These are phyloP conservation scores for Phylloscopus whistleri DNA, from an alignment of 2,113 vertebrate genomes.

Conservation along the genomic window DNA sequence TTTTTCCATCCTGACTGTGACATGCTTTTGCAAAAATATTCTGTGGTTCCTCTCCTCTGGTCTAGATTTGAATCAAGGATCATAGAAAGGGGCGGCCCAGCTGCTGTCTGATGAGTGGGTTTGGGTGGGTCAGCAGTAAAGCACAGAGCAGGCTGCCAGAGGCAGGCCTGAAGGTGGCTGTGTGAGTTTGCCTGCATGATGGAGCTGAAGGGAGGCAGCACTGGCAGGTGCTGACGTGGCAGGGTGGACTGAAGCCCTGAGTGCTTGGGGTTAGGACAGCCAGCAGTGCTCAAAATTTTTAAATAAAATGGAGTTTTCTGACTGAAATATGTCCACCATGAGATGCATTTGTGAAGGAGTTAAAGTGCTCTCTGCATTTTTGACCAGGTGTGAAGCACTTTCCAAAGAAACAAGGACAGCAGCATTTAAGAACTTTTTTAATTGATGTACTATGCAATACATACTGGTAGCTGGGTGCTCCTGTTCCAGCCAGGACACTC, in stretches of 20 bases:
- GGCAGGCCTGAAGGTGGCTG: fast-evolving
- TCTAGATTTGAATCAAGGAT: not conserved
- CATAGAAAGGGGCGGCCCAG: not conserved
- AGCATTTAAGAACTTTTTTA: not conserved
- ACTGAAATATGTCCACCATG: not conserved
- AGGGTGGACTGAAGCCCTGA: fast-evolving
- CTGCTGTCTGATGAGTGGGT: not conserved
- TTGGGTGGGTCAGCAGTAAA: not conserved
- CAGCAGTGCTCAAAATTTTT: not conserved
- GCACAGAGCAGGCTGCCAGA: not conserved
- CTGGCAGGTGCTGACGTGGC: fast-evolving
- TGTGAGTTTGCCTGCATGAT: not conserved
- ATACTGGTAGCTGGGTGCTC: not conserved
- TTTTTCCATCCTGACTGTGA: not conserved
- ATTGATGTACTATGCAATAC: not conserved
- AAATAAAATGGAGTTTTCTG: not conserved
- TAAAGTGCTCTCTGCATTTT: not conserved
- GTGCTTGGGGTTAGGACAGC: not conserved
- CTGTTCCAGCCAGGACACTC: not conserved
- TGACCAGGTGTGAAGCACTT: not conserved
- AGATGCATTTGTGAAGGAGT: not conserved
- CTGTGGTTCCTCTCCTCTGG: not conserved
- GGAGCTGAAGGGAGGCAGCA: not conserved
- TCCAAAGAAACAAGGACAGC: not conserved
- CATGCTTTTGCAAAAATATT: not conserved